A percentile compares a stretch with the other conserved stretches of the same genome.
These are phyloP conservation scores for Malurus melanocephalus DNA, from an alignment of 2,113 vertebrate genomes.

Conservation along the genomic window DNA sequence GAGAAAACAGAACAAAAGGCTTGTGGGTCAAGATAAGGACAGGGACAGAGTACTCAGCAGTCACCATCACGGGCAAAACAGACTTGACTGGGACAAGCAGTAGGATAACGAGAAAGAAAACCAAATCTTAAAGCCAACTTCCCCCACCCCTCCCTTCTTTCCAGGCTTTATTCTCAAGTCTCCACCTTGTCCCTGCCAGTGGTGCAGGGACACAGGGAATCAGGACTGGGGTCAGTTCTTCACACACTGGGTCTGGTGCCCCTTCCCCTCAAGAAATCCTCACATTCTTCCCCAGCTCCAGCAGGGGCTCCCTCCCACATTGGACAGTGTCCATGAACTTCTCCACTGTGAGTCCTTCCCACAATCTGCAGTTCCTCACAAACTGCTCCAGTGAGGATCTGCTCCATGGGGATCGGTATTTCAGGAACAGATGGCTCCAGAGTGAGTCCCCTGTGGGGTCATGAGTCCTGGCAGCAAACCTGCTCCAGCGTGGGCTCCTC, in stretches of 20 bases:
- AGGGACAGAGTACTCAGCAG: background rate
- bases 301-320: background rate
- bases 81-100: background rate
- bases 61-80: background rate
- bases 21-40: background rate
- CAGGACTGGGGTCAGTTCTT: background rate
- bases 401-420: background rate
- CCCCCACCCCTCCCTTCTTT: background rate
- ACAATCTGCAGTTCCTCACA: background rate
- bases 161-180: background rate
- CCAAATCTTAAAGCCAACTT: background rate
- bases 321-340: background rate
- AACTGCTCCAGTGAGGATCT: background rate
- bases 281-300: background rate
- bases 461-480: background rate
- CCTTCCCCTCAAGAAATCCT: background rate
- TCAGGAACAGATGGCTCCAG: background rate
- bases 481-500: background rate
- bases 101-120: background rate
- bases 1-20: background rate
- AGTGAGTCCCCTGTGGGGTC: background rate
- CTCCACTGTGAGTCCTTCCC: background rate
- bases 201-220: background rate
- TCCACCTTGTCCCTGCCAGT: background rate
- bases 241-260: accelerated